phyloP scores from a whole-genome alignment of 1,140 invertebrate genomes.

The Venustaconcha ellipsiformis region DNA sequence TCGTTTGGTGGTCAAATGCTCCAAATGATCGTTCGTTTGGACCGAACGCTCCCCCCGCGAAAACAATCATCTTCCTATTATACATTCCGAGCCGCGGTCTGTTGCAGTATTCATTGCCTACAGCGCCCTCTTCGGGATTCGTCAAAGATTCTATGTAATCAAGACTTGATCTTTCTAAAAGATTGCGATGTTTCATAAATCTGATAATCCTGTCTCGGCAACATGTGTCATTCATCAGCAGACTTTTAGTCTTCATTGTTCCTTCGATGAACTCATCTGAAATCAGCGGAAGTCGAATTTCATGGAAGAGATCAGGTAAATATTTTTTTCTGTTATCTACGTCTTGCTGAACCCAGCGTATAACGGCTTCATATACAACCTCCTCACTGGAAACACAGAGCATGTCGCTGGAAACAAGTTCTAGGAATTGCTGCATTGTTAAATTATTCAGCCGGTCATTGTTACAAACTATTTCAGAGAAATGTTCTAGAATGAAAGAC shows the following conservation, averaged over 20 bases:
- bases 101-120: constrained; percentile 5
- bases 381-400: constrained; percentile 56
- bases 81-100: constrained; percentile 56
- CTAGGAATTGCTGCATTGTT: constrained; percentile 25
- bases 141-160: not conserved
- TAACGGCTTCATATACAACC: constrained; percentile 46
- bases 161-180: constrained; percentile 3
- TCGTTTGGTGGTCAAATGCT: constrained; percentile 54
- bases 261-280: constrained; percentile 33
- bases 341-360: constrained; percentile 50
- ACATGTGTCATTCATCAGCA: constrained; percentile 5
- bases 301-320: constrained; percentile 46
- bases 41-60: constrained; percentile 47
- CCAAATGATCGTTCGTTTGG: constrained; percentile 42
- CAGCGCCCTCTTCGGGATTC: not conserved
- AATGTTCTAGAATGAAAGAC: constrained; percentile 53
- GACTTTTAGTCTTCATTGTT: constrained; percentile 18
- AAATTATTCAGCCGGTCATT: constrained; percentile 38
- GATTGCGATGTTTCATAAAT: not conserved
- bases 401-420: constrained; percentile 48
- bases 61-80: constrained; percentile 51
- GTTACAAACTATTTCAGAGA: constrained; percentile 38
- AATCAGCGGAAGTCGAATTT: constrained; percentile 47
- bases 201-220: constrained; percentile 13
- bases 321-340: constrained; percentile 27